Evolutionary conservation across 92 coral and sea anemone genomes (phyloP).

Genomic region (Phenganax stokvisi): DNA sequence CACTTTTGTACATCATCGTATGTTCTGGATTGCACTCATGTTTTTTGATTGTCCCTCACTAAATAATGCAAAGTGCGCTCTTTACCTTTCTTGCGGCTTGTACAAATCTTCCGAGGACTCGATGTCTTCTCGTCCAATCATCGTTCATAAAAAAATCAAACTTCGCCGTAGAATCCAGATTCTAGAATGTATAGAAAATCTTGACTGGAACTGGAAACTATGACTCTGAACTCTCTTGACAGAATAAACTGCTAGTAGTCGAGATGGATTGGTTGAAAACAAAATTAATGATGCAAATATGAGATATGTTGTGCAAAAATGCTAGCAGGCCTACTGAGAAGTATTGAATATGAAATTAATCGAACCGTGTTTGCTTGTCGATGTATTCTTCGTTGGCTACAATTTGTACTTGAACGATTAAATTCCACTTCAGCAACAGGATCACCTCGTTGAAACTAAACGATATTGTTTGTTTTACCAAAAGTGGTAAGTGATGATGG

Average conservation of each 20-base stretch:
- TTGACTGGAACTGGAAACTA: not conserved
- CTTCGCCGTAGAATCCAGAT: constrained; percentile 63
- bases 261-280: too few species aligned
- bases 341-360: not conserved
- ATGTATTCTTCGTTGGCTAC: constrained; percentile 73
- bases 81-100: constrained; percentile 90
- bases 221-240: not conserved
- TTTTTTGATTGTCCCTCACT: too few species aligned
- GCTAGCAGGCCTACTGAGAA: too few species aligned
- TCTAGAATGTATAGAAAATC: constrained; percentile 35
- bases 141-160: constrained; percentile 94
- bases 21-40: too few species aligned
- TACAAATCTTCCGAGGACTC: constrained; percentile 74
- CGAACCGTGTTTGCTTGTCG: constrained; percentile 78
- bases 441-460: constrained; percentile 79
- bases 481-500: not conserved
- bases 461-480: not conserved
- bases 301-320: too few species aligned
- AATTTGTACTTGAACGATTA: constrained; percentile 78
- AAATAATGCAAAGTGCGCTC: too few species aligned
- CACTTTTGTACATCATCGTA: too few species aligned
- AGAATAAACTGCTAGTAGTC: too few species aligned
- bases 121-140: constrained; percentile 95
- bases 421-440: constrained; percentile 70
- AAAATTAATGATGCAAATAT: too few species aligned